Conservation (phyloP, 2,888 invertebrate species). For the Agrenia bidenticulata region DNA sequence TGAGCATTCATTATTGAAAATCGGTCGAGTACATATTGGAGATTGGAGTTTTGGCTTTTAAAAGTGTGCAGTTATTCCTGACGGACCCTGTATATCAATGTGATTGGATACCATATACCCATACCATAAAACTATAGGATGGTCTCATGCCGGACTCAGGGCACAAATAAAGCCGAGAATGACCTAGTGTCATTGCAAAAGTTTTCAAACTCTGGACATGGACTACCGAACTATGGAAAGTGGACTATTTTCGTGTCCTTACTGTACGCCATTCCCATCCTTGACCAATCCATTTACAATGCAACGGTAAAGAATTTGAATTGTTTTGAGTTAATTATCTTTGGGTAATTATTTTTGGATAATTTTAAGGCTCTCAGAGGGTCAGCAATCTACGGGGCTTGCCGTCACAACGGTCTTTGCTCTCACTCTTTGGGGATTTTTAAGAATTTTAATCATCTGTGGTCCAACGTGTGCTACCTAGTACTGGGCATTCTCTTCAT, state of each 20-base stretch:
- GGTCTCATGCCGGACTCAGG: constrained; percentile 7
- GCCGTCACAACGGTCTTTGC: constrained; percentile 86
- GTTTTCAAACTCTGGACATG: not conserved
- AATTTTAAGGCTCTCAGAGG: not conserved
- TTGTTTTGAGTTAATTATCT: not conserved
- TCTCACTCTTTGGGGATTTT: constrained; percentile 73
- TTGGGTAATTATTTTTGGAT: not conserved
- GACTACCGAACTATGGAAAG: not conserved
- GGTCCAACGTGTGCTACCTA: constrained; percentile 79
- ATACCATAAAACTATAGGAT: too few species aligned
- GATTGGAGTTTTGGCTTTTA: too few species aligned
- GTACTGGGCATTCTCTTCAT: constrained; percentile 75
- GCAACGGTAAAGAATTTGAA: not conserved
- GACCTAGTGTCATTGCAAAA: constrained; percentile 2
- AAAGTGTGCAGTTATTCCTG: too few species aligned
- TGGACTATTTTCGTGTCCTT: constrained; percentile 14
- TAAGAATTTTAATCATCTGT: constrained; percentile 82
- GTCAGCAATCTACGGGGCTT: constrained; percentile 55
- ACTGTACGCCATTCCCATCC: not conserved
- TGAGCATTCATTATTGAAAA: too few species aligned
- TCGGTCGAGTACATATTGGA: too few species aligned
- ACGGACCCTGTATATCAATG: too few species aligned
- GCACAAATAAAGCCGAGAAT: not conserved
- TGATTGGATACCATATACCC: too few species aligned
- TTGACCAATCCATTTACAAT: constrained; percentile 10